Evolutionary conservation across 2,888 invertebrate species (phyloP), one percentile per base, ranked within the genome.

Genomic region (Cerastis leucographa): DNA sequence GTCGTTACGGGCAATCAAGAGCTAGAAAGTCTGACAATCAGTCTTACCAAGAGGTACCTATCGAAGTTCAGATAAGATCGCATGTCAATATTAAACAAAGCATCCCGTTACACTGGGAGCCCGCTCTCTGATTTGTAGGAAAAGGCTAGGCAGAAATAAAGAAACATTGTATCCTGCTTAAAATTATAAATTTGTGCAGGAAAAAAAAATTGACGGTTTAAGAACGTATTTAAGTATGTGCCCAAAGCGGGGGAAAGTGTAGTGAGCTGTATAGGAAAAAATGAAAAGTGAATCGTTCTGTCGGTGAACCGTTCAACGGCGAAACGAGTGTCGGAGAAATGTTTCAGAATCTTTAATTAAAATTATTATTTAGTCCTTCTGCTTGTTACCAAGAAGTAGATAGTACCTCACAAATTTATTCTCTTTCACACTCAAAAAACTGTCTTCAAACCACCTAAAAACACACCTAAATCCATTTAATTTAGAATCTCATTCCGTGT

Each of bases 401-500:
- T 29, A n/a, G 8, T n/a, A n/a, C 29, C 5, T 29, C 14, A 44
- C 25, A 17, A n/a, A 25, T 9, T 54, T 17, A 42, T 35, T 44
- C 7, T 35, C 22, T 22, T 49, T 11, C 8, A 4, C 29, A 42
- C 3, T 25, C 3, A 35, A 81, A 22, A 77, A 61, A 0, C 14
- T 19, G 17, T 8, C n/a, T 17, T 46, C 1, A 17, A 59, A 46
- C n/a, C 51, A 19, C 11, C 19, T 22, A 64, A 56, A 49, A 35
- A 40, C n/a, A n/a, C n/a, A n/a, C n/a, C 42, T 19, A 64, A 73
- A 35, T n/a, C 12, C 19, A 25, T 72, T 71, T 72, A 64, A 29
- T 62, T 59, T 71, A 42, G 25, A 61, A 74, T 67, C 59, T 66
- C 49, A 69, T 68, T 69, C 22, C 49, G 12, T 61, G 42, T 22